Conservation (phyloP, 2,113 vertebrate species). For the Rynchops niger region DNA sequence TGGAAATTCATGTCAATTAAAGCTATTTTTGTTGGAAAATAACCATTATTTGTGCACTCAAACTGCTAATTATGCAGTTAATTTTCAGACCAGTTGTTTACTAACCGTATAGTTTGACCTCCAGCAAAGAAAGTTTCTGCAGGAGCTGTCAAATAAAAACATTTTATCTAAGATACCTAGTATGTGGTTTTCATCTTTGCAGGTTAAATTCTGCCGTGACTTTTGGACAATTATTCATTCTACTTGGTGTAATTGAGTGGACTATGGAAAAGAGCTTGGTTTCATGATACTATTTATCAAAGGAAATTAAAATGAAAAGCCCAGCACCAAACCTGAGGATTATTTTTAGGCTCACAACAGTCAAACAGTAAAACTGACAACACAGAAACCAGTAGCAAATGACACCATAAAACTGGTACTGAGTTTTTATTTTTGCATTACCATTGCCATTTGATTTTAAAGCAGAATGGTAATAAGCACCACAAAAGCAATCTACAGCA, state of each 20-base stretch:
- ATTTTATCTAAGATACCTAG: neutral
- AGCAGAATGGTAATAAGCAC: neutral
- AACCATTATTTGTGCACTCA: neutral
- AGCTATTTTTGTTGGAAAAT: neutral
- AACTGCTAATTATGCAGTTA: neutral
- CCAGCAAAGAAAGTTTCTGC: neutral
- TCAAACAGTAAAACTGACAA: neutral
- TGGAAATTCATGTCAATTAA: neutral
- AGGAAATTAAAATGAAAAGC: neutral
- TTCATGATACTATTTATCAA: neutral
- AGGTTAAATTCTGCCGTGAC: neutral
- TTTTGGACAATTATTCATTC: neutral
- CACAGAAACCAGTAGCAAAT: neutral
- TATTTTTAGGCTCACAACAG: neutral
- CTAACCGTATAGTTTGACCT: neutral
- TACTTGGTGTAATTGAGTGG: neutral
- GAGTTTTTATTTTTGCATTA: neutral
- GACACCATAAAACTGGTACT: neutral
- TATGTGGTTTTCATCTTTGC: neutral
- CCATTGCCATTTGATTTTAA: neutral
- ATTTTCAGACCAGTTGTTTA: slow-evolving; percentile 7
- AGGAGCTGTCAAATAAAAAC: neutral
- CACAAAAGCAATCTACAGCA: neutral
- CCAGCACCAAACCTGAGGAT: neutral
- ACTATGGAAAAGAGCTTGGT: neutral